Conservation (phyloP, 2,113 vertebrate genomes). For the Balaenoptera acutorostrata region DNA sequence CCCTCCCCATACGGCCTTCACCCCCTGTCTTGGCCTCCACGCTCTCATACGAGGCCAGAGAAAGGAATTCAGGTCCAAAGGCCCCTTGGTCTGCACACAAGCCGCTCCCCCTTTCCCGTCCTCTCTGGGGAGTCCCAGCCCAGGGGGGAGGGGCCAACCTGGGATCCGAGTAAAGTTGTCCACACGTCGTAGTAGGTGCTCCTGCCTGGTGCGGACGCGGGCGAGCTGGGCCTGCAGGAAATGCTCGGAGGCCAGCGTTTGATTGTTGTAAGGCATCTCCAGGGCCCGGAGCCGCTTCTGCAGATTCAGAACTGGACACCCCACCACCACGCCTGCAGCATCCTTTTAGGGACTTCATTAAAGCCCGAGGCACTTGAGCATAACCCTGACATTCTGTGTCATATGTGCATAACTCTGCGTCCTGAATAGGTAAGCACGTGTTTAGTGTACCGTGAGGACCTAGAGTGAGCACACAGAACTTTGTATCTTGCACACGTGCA, state of each 20-base stretch:
- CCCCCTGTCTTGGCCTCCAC: background rate
- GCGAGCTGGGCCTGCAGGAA: constrained; percentile 1
- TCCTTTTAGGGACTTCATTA: background rate
- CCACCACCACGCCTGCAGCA: background rate
- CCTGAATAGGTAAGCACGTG: background rate
- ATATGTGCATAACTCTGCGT: background rate
- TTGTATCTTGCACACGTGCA: background rate
- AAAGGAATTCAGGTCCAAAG: background rate
- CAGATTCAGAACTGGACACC: constrained; percentile 52
- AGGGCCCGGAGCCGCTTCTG: constrained; percentile 16
- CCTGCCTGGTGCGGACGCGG: background rate
- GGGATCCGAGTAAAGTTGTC: constrained; percentile 31
- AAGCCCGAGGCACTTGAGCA: background rate
- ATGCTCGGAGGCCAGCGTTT: fast-evolving
- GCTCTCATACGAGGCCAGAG: background rate
- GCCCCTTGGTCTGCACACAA: background rate
- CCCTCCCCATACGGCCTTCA: background rate
- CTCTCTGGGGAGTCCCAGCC: background rate
- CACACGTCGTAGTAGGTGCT: background rate
- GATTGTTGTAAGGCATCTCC: background rate
- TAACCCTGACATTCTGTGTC: background rate
- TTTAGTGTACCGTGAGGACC: background rate
- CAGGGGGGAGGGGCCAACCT: constrained; percentile 22
- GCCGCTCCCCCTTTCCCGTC: background rate
- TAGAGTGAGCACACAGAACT: background rate